Conservation (phyloP, 2,888 invertebrate species). For the Trissolcus brochymenae region DNA sequence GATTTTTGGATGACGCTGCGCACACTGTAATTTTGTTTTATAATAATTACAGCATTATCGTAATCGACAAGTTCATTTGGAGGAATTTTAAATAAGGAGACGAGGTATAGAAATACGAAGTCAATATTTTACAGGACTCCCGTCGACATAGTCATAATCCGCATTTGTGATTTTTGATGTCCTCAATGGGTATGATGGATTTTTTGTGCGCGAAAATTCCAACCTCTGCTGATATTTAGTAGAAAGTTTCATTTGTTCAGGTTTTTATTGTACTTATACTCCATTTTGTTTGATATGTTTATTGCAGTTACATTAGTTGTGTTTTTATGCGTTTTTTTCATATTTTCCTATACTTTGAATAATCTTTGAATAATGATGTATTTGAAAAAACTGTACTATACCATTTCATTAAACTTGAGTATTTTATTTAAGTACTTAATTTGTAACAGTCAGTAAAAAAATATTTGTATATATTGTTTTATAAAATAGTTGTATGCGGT, state of each 20-base stretch:
- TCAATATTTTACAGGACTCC: no score
- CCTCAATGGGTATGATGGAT: no score
- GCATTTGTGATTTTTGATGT: neutral
- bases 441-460: constrained; percentile 25
- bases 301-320: neutral
- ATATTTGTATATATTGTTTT: constrained; percentile 22
- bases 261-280: neutral
- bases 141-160: constrained; percentile 6
- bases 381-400: constrained; percentile 13
- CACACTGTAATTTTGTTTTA: constrained; percentile 51
- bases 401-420: constrained; percentile 3
- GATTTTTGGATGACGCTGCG: constrained; percentile 66
- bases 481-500: constrained; percentile 24
- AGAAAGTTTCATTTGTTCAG: no score
- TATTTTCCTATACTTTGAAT: neutral
- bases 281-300: neutral
- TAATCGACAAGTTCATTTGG: neutral
- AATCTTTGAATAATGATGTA: neutral
- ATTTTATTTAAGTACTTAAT: constrained; percentile 6
- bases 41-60: neutral
- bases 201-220: no score
- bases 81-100: neutral
- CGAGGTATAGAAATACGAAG: neutral
- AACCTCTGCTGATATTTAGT: no score
- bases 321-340: constrained; percentile 5